Evolutionary conservation across 2,888 invertebrate species (phyloP).

Genomic region (Marronus borbonicus): DNA sequence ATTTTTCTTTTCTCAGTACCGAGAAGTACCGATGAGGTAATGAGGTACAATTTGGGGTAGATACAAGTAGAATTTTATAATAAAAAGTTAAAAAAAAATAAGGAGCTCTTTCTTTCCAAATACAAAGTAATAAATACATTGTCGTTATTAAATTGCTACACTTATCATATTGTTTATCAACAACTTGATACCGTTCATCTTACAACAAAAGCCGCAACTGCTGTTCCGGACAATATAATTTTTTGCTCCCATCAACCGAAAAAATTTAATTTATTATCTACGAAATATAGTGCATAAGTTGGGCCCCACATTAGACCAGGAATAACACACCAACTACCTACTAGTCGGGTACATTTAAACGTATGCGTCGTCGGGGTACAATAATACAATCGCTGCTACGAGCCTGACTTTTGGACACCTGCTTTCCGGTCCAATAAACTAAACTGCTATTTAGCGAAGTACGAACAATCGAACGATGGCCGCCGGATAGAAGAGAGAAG

Average conservation of each 20-base stretch:
- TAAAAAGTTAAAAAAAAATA: too few species aligned
- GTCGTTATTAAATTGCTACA: slow-evolving; percentile 6
- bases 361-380: slow-evolving; percentile 1
- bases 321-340: slow-evolving; percentile 23
- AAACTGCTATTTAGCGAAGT: slow-evolving; percentile 68
- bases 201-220: not conserved
- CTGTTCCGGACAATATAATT: slow-evolving; percentile 13
- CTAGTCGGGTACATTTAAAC: slow-evolving; percentile 16
- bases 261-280: slow-evolving; percentile 38
- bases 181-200: not conserved
- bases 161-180: slow-evolving; percentile 20
- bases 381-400: slow-evolving; percentile 20
- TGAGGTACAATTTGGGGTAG: too few species aligned
- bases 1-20: too few species aligned
- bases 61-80: too few species aligned
- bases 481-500: slow-evolving; percentile 50
- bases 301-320: slow-evolving; percentile 2
- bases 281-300: not conserved
- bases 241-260: slow-evolving; percentile 33
- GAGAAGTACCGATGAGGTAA: too few species aligned
- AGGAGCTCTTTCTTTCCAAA: not conserved
- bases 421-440: slow-evolving; percentile 69
- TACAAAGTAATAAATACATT: not conserved
- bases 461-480: slow-evolving; percentile 65
- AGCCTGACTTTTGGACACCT: slow-evolving; percentile 68